These are phyloP conservation scores for Volucella zonaria DNA, from an alignment of 2,888 invertebrate species.

Conservation along the genomic window DNA sequence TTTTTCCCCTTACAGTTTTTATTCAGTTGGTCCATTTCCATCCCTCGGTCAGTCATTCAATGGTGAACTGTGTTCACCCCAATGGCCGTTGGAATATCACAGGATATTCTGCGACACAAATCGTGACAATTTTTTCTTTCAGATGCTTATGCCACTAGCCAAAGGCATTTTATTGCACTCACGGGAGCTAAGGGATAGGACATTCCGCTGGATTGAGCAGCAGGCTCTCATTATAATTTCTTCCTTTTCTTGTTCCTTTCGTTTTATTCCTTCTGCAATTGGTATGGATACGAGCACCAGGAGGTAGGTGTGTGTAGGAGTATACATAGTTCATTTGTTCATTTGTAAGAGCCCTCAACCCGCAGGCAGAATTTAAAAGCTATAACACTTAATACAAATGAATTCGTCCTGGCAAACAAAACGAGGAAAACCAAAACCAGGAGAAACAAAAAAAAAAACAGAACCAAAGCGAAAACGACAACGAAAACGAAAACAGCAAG, in stretches of 20 bases:
- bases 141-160: slow-evolving; percentile 38
- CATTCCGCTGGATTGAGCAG: slow-evolving; percentile 11
- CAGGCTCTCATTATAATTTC: slow-evolving; percentile 41
- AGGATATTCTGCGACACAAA: slow-evolving; percentile 44
- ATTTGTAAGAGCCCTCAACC: not conserved
- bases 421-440: not conserved
- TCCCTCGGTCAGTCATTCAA: slow-evolving; percentile 34
- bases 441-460: too few species aligned
- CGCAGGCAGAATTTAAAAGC: slow-evolving; percentile 34
- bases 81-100: slow-evolving; percentile 39
- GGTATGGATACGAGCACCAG: not conserved
- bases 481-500: too few species aligned
- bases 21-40: slow-evolving; percentile 24
- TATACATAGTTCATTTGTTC: too few species aligned
- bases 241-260: not conserved
- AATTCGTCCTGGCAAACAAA: slow-evolving; percentile 35
- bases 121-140: slow-evolving; percentile 43
- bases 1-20: slow-evolving; percentile 25
- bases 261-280: slow-evolving; percentile 31
- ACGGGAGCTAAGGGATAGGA: slow-evolving; percentile 45
- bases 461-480: too few species aligned
- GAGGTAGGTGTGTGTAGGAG: not conserved
- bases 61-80: slow-evolving; percentile 51
- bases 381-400: slow-evolving; percentile 51
- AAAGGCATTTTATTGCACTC: slow-evolving; percentile 49